phyloP scores from a whole-genome alignment of 2,888 invertebrate genomes.

The Chrysodeixis includens region DNA sequence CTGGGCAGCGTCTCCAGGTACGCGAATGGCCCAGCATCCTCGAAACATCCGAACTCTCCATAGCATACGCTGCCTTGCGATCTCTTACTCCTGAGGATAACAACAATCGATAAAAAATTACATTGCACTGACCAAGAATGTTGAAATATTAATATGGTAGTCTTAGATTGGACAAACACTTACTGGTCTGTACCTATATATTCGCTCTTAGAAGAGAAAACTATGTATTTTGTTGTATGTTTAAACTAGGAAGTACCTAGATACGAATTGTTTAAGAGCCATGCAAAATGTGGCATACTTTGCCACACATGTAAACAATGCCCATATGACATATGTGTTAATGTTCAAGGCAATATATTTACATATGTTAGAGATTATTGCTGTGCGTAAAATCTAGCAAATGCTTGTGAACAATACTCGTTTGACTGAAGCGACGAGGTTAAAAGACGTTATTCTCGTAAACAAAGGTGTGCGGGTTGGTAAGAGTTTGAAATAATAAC shows the following conservation, averaged over 20 bases:
- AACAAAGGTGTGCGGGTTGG: constrained; percentile 12
- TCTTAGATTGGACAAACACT: too few species aligned
- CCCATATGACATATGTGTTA: background rate
- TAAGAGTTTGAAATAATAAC: background rate
- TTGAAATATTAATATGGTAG: too few species aligned
- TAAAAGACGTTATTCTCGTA: constrained; percentile 17
- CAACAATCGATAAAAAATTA: background rate
- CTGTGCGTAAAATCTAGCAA: constrained; percentile 26
- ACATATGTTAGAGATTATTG: constrained; percentile 24
- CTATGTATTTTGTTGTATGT: background rate
- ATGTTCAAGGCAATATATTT: constrained; percentile 16
- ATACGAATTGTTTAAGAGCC: background rate
- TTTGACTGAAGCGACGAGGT: constrained; percentile 16
- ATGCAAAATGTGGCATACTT: background rate
- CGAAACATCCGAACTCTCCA: constrained; percentile 96
- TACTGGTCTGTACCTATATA: background rate
- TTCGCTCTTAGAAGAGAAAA: background rate
- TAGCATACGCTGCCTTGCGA: constrained; percentile 96
- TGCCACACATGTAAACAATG: background rate
- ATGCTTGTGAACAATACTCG: constrained; percentile 20
- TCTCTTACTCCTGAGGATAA: constrained; percentile 90
- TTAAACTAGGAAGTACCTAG: background rate
- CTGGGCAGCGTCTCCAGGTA: constrained; percentile 97
- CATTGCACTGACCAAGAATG: background rate
- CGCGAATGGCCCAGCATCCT: constrained; percentile 96